Evolutionary conservation across 1,140 invertebrate genomes (phyloP), one percentile per base, ranked within the genome.

Genomic region (Bicyclus anynana): DNA sequence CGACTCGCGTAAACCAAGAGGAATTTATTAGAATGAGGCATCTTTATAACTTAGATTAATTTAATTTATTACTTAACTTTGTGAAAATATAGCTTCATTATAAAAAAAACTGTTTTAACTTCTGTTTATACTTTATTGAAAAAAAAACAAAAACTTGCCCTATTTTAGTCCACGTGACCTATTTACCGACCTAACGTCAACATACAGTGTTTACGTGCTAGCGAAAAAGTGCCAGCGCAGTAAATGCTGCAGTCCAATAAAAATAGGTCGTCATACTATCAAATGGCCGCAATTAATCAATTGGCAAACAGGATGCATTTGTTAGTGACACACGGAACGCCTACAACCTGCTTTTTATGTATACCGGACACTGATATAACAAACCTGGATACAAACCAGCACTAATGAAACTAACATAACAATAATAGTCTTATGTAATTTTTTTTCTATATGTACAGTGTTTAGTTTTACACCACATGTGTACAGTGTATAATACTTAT

Each of bases 261-360:
- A 59, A 60, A 49, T 60, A 50, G 58, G 51, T 40, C 58, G 27
- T 49, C 58, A 44, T 53, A 29, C 57, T 33, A 49, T 60, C 51
- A 60, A 51, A 27, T 37, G 49, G 13, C 13, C 47, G 38, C 52
- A 59, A 59, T 64, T 64, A 64, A 53, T 59, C 62, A 64, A 64
- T 64, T 64, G 62, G 37, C 52, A 51, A 50, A 53, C 62, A 57
- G 62, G 62, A 64, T 64, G 62, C 20, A 23, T 50, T 64, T 29
- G 48, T 64, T 64, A 59, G 21, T 20, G 44, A 2, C n/a, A 47
- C 44, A 23, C 42, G 42, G 26, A 50, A 50, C 55, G 55, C 51
- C 62, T 54, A 59, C 61, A 47, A 58, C 49, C 46, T 40, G 53
- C 17, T 56, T 52, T 59, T 52, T 14, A 47, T 47, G 20, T 1